Base-by-base conservation (phyloP, 2,888 invertebrate genomes). In the Ectemnius cavifrons region DNA sequence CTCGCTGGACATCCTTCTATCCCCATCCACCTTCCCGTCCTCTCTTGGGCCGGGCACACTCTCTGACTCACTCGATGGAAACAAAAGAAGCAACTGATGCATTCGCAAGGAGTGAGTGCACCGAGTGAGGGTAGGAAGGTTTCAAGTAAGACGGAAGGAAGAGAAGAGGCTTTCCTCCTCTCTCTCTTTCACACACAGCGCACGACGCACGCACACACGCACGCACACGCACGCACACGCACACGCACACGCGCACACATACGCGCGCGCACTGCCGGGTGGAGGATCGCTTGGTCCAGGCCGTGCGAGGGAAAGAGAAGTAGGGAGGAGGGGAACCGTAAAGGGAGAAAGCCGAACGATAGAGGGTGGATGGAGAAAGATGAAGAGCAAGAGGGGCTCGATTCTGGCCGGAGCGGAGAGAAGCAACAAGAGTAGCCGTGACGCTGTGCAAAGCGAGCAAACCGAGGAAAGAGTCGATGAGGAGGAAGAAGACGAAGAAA, bases 361-460 rank as follows among this genome's bases (percentile, higher is more conserved):
- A 56, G 74, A 56, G 73, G 69, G 70, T 64, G 76, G 65, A 70
- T 60, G 52, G 67, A 68, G 59, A 63, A 65, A 60, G 27, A 74
- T 70, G 76, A 73, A 74, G 67, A 72, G 56, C 68, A 73, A 67
- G 67, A 78, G 71, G 63, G 74, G 52, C 37, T 37, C 37, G 37
- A 37, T 37, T 37, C 37, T 14, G 52, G 52, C n/a, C 52, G 16
- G 5, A 14, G 52, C 58, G 67, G 72, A 69, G 77, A 81, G 73
- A 76, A 86, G 84, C 85, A 86, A 85, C 84, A 82, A 83, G 80
- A 85, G 84, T 81, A 84, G 82, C 83, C 85, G 83, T 84, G 85
- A 84, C 86, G 86, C 82, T 82, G 80, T 66, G 75, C 78, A 81
- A 84, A 84, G 75, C 76, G 81, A 84, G 80, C 80, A 85, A 84